Evolutionary conservation across 2,888 invertebrate genomes (phyloP).

Genomic region (Eretmocerus hayati): DNA sequence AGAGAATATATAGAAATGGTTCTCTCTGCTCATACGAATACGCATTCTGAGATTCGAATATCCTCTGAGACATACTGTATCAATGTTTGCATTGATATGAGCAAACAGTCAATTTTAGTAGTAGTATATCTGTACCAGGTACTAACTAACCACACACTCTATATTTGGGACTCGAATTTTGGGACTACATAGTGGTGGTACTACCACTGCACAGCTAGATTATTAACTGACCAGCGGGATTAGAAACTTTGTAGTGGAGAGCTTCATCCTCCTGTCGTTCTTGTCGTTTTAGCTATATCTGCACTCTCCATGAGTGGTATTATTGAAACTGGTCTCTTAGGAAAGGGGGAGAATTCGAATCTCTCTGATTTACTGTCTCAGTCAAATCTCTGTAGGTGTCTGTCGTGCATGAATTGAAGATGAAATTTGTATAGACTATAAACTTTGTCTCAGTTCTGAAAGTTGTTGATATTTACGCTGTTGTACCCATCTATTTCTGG

Average conservation of each 20-base stretch:
- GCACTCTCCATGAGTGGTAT: slow-evolving; percentile 11
- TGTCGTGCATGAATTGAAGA: no score
- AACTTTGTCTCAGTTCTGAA: no score
- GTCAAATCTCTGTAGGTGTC: no score
- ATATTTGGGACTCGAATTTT: neutral
- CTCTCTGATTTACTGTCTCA: slow-evolving; percentile 26
- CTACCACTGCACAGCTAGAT: no score
- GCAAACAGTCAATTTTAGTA: slow-evolving; percentile 37
- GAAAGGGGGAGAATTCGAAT: slow-evolving; percentile 19
- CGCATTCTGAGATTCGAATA: neutral
- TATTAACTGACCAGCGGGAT: slow-evolving; percentile 44
- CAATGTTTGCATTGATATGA: slow-evolving; percentile 46
- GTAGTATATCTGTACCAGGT: no score
- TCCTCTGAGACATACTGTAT: slow-evolving; percentile 35
- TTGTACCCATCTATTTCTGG: no score
- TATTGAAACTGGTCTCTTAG: slow-evolving; percentile 22
- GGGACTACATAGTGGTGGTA: neutral
- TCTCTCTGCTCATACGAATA: no score
- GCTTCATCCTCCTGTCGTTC: slow-evolving; percentile 27
- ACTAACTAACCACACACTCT: no score
- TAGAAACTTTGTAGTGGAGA: slow-evolving; percentile 39
- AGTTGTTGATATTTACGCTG: no score
- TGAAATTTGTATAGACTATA: no score
- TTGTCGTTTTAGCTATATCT: slow-evolving; percentile 27
- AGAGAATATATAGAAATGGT: neutral